These are phyloP conservation scores for Cephalopterus ornatus DNA, from an alignment of 2,113 vertebrate genomes.

Conservation along the genomic window DNA sequence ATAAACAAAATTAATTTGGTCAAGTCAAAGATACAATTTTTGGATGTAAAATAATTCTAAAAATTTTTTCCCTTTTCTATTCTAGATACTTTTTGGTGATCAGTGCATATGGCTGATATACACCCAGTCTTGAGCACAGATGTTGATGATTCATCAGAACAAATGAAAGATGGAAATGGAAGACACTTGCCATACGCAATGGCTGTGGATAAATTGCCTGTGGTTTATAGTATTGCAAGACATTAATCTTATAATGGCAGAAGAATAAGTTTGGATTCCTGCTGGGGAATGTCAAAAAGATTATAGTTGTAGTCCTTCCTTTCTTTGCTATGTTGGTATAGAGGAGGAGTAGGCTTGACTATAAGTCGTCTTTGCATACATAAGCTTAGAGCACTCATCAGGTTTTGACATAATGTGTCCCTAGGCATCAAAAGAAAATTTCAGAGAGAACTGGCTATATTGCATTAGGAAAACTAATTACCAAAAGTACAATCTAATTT, in stretches of 20 bases:
- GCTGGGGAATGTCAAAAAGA: not conserved
- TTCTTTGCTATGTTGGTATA: not conserved
- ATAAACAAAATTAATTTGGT: not conserved
- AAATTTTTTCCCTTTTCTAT: not conserved
- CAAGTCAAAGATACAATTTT: not conserved
- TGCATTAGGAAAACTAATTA: slow-evolving; percentile 62
- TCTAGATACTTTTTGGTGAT: not conserved
- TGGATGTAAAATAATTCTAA: not conserved
- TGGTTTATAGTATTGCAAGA: not conserved
- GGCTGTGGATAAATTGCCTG: not conserved
- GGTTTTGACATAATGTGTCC: not conserved
- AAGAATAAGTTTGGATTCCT: not conserved
- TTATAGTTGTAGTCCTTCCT: not conserved
- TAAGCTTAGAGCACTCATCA: not conserved
- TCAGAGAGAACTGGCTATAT: not conserved
- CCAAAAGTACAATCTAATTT: slow-evolving; percentile 54
- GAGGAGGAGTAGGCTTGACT: not conserved
- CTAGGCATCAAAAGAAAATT: not conserved
- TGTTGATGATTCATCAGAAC: not conserved
- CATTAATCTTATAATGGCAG: not conserved
- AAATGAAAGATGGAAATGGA: not conserved
- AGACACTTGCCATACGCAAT: not conserved
- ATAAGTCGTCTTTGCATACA: not conserved
- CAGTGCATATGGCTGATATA: not conserved
- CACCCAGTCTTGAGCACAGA: not conserved